Base-by-base conservation (phyloP, 2,888 invertebrate genomes). In the Tipula unca region DNA sequence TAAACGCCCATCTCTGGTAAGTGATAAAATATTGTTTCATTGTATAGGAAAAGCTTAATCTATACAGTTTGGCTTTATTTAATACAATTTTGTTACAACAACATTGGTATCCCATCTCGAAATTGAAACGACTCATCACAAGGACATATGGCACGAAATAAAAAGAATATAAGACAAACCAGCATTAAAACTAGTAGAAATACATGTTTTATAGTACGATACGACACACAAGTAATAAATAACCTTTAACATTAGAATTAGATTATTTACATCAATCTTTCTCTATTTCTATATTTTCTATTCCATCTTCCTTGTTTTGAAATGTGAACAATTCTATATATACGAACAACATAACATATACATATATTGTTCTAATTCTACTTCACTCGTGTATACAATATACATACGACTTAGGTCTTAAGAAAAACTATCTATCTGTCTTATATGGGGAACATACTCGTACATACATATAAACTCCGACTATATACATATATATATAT, bases 221-320 rank as follows among this genome's bases (percentile, higher is more conserved):
- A 69, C 25, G 69, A 69, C 69, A 69, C 25, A 25, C 69, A 25
- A 25, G 69, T 25, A 69, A 69, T 69, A 69, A 69, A 69, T 69
- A 69, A 69, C 69, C 69, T 69, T 25, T 69, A 69, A 69, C 69
- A 69, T 69, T 69, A 69, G 69, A 69, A 69, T 69, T 69, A 69
- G 69, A 69, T 69, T 69, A 69, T 69, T 25, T 69, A 69, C 69
- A 69, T 69, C 69, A 69, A 69, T 69, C 69, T 69, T 69, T 69
- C 69, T 69, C 69, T 25, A 69, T 25, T 8, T 69, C 69, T 69
- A 3, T 42, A 10, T 14, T 1, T 25, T 69, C 20, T 69, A 69
- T 69, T 10, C 25, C 10, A 10, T 69, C 69, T 69, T 69, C 69
- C 69, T 69, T 25, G 25, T 20, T 69, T 69, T 69, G 25, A 69